These are phyloP conservation scores for Periophthalmus magnuspinnatus DNA, from an alignment of 2,797 vertebrate species.

Conservation along the genomic window DNA sequence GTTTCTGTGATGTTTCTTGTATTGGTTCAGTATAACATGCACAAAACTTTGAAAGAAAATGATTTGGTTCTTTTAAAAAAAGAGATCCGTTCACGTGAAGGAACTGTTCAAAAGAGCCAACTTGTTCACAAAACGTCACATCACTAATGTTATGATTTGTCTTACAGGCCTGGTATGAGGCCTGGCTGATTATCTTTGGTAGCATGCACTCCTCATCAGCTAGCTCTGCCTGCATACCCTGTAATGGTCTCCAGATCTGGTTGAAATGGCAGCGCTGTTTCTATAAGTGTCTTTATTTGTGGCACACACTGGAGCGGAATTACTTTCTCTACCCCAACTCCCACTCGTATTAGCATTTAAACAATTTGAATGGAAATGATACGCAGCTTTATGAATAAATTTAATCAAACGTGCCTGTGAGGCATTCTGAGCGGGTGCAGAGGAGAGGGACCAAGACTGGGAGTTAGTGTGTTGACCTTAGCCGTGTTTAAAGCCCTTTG, in stretches of 20 bases:
- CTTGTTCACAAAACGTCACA: too few relatives aligned
- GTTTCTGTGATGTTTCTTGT: too few relatives aligned
- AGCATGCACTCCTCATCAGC: background rate
- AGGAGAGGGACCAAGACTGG: constrained; percentile 37
- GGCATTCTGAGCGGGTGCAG: constrained; percentile 47
- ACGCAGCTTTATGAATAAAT: constrained; percentile 53
- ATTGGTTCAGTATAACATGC: too few relatives aligned
- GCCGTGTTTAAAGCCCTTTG: constrained; percentile 44
- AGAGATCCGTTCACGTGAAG: too few relatives aligned
- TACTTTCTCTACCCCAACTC: constrained; percentile 25
- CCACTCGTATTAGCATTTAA: constrained; percentile 69
- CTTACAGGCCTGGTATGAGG: background rate
- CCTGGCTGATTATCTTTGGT: background rate
- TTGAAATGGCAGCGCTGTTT: background rate
- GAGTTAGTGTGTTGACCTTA: constrained; percentile 60
- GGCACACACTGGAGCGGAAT: constrained; percentile 19
- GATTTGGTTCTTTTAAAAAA: too few relatives aligned
- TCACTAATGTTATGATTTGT: background rate
- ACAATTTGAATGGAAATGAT: constrained; percentile 74
- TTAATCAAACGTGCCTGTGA: constrained; percentile 65
- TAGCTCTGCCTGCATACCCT: background rate
- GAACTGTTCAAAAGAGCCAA: too few relatives aligned
- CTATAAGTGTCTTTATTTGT: constrained; percentile 17
- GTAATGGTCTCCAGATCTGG: background rate
- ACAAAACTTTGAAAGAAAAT: too few relatives aligned